Base-by-base conservation (phyloP, 2,797 vertebrate species). In the Poecile montanus region DNA sequence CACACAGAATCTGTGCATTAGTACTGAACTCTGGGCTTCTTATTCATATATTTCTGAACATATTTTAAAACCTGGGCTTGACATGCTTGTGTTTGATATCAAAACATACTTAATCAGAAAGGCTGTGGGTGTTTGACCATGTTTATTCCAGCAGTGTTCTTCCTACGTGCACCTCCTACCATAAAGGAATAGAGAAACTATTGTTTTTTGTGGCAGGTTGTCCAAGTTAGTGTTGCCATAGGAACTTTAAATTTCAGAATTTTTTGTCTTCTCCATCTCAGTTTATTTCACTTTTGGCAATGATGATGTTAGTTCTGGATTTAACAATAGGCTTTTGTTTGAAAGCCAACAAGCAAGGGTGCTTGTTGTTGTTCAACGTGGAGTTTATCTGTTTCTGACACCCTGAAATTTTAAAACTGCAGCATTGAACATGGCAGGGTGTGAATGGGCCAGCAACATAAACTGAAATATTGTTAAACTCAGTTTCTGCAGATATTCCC, bases 401-500 rank as follows among this genome's bases (percentile, higher is more conserved):
- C 30, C 7, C 18, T 25, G 57, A 89, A 89, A 29, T 66, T 84
- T 53, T 73, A 25, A 86, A 95, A 81, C 32, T 58, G 20, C 11
- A 75, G 38, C 62, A 62, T 44, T 73, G 82, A 62, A 47, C 27
- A 7, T 63, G 67, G 51, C 87, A 87, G 82, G 57, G 32, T 60
- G 62, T 61, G 80, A 96, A 89, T 19, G 5, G 88, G 65, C 11
- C 74, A 92, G 48, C 8, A 94, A 53, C 48, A 30, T 26, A 38
- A 8, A 47, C 30, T 42, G 79, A 95, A 77, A 88, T 32, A 81
- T 57, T 85, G 45, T 44, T 68, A 84, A 63, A 16, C 27, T 91
- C 47, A 72, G 63, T 85, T 96, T 93, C 93, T 96, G 73, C 47
- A 77, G 38, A 45, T 91, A 25, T 26, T 95, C 40, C 74, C 36